Evolutionary conservation across 2,797 vertebrate genomes (phyloP), one percentile per base, ranked within the genome.

Genomic region (Lagodon rhomboides): DNA sequence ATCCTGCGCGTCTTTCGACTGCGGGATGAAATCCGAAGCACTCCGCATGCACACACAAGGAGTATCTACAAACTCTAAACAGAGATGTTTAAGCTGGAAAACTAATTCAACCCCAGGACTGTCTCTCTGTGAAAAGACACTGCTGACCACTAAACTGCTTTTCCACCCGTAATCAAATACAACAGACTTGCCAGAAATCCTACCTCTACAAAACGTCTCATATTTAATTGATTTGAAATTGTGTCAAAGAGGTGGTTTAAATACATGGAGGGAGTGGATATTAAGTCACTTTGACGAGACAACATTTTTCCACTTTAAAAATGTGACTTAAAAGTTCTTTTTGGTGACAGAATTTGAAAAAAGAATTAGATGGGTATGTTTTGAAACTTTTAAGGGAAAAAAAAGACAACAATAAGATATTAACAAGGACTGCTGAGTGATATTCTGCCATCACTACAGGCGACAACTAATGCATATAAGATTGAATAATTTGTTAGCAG

Each of bases 11-110:
- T 30, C 23, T 56, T 13, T 72, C 20, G 25, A 73, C 43, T 15
- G 15, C 22, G 34, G 23, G 30, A n/a, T 56, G 25, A 59, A 63
- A 63, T 38, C 13, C 0, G 1, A 4, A 67, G 38, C 10, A 11
- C 18, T 47, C 53, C 5, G 2, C 30, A 47, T 23, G 18, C 23
- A 73, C 30, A 61, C 41, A 49, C 1, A 1, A 50, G 22, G n/a
- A 73, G 8, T 54, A 41, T 17, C n/a, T 70, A 61, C 12, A 58
- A 56, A 58, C 30, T 63, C 60, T 55, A 3, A 34, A 38, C 25
- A 80, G n/a, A 59, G 25, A 49, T 8, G 38, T 34, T 74, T 15
- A 27, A 51, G 34, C 41, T 54, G 50, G 43, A 27, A 43, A 11
- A 34, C 43, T 20, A 30, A 50, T 49, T 56, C 20, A 16, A 20